Evolutionary conservation across 2,888 invertebrate species (phyloP), one percentile per base, ranked within the genome.

Genomic region (Trisateles emortualis): DNA sequence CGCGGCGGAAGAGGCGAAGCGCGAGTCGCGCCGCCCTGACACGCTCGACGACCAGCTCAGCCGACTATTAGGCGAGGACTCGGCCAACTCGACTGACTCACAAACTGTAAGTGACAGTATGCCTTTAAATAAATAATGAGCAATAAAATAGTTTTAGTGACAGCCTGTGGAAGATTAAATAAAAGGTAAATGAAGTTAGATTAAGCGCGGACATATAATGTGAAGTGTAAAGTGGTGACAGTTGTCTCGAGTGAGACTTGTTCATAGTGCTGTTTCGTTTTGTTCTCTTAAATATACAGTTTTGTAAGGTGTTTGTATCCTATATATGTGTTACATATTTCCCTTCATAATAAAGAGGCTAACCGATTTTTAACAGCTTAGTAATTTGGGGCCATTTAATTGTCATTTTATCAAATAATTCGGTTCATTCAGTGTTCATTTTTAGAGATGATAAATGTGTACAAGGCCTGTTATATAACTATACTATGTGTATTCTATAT

Each of bases 71-170:
- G 87, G 74, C 59, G 91, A 88, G 14, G 88, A 89, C 77, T 86
- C 85, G 1, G 81, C 84, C 38, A 78, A 83, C 64, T 83, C 88
- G 32, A 76, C 87, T 44, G 86, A 87, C 77, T 84, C 87, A 61
- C 88, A 86, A 63, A 77, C 84, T 78, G 86, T 86, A 80, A 88
- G 86, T 85, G 88, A 86, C 80, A 82, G 73, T 78, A 77, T 86
- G 83, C 84, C 88, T 82, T 80, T 85, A 76, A 81, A 74, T 73
- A 88, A 89, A 83, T 85, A 83, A 68, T 69, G 71, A 86, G 83
- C 86, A 86, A 85, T 84, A 84, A 80, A 74, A 41, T 81, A 81
- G 75, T 62, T 69, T 74, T 68, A 76, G 64, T 62, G 49, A 59
- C 43, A 58, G 53, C 53, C 53, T 58, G 55, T 69, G 50, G 59